phyloP scores from a whole-genome alignment of 2,113 vertebrate species.

The Nesospiza acunhae region DNA sequence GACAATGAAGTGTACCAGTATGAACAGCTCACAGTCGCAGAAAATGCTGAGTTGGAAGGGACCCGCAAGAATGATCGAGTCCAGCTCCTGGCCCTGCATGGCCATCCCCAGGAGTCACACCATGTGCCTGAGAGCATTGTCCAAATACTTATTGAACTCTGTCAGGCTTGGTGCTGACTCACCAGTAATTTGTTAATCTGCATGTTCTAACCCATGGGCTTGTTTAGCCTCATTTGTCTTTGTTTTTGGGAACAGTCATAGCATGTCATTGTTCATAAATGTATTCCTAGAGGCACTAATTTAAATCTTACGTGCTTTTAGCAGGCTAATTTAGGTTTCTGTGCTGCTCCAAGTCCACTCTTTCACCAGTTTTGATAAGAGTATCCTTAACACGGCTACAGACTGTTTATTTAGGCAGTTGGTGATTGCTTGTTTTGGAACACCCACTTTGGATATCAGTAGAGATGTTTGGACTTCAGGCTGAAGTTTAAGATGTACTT shows the following conservation, averaged over 20 bases:
- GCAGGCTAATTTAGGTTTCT: background rate
- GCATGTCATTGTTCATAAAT: background rate
- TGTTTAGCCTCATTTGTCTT: background rate
- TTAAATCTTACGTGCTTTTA: background rate
- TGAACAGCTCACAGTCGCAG: background rate
- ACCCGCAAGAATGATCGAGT: rapidly evolving
- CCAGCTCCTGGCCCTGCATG: background rate
- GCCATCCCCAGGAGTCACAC: background rate
- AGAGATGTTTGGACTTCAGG: background rate
- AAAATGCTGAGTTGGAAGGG: background rate
- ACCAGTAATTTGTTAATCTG: background rate
- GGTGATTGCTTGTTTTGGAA: background rate
- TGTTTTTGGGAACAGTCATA: background rate
- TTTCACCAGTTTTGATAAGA: background rate
- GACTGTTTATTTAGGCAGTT: background rate
- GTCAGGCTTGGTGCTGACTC: background rate
- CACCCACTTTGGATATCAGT: background rate
- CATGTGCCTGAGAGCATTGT: background rate
- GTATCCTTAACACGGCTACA: background rate
- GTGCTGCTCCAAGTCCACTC: background rate
- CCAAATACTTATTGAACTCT: background rate
- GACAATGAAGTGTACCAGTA: background rate
- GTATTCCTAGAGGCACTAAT: background rate
- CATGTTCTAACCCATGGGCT: background rate
- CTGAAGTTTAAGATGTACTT: background rate